Conservation (phyloP, 2,888 invertebrate species). For the Tanytarsus gracilentus region DNA sequence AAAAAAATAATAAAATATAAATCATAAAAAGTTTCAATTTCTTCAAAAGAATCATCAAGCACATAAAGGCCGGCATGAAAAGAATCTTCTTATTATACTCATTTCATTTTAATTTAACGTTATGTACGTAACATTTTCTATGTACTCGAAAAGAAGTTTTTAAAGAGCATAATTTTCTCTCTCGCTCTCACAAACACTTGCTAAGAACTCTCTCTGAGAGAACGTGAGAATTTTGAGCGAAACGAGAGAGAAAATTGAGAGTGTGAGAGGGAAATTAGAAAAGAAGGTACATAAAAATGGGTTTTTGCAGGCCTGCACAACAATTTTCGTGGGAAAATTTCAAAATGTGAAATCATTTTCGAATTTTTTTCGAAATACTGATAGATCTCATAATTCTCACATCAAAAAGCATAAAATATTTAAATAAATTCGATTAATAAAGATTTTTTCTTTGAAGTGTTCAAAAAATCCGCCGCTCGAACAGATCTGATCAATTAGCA, state of each 20-base stretch:
- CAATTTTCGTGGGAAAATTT: conserved; percentile 11
- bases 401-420: not conserved
- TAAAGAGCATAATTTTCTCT: conserved; percentile 4
- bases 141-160: too few relatives aligned
- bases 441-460: not conserved
- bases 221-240: not conserved
- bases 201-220: not conserved
- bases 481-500: conserved; percentile 18
- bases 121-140: not conserved
- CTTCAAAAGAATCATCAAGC: not conserved
- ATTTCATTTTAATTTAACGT: conserved; percentile 23
- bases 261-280: conserved; percentile 9
- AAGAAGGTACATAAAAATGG: conserved; percentile 10
- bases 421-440: not conserved
- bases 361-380: not conserved
- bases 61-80: not conserved
- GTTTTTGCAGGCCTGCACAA: not conserved
- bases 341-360: too few relatives aligned
- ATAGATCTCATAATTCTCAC: not conserved
- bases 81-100: conserved; percentile 11
- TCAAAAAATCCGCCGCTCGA: not conserved
- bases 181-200: not conserved
- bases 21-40: not conserved
- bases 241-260: conserved; percentile 2
- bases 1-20: not conserved